Evolutionary conservation across 2,797 vertebrate species (phyloP), one percentile per base, ranked within the genome.

Genomic region (Sebastes oblongus): DNA sequence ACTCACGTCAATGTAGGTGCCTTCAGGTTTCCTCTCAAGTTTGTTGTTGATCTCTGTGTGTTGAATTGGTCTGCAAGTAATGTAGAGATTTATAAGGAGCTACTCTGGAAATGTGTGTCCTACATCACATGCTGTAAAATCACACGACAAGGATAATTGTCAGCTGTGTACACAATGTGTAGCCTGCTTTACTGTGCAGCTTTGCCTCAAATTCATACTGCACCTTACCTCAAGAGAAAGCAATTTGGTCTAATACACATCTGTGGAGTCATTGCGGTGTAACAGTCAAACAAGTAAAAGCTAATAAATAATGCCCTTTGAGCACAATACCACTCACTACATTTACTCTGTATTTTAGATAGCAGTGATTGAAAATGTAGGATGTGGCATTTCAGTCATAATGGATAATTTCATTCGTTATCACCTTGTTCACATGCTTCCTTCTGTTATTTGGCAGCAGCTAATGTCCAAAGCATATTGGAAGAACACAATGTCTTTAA

Each of bases 1-100:
- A 81, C 97, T 99, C 72, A 99, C 98, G n/a, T 98, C 98, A 6
- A 97, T 96, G 98, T 99, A 96, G 95, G 98, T 97, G 87, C 67
- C 27, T n/a, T 10, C 1, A 39, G 5, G 7, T 59, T 77, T 83
- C 3, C 32, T 66, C n/a, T 30, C 5, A 52, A 14, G 7, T 67
- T 42, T 32, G 6, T 66, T 54, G 32, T 18, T 60, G 1, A 3
- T 56, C 29, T 60, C 27, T 66, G 6, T 64, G 22, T 42, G 20
- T n/a, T 52, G 50, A 52, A 20, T 32, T 62, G 18, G 29, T 27
- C 20, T 60, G 13, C 12, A 34, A 27, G 27, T 25, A 4, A 55
- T 32, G 22, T 18, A 52, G 11, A 39, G 18, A 29, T 32, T 27
- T 4, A 16, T 20, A 11, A 42, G 9, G 18, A 32, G 10, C 29